Conservation (phyloP, 2,888 invertebrate species). For the Lasioglossum leucozonium region DNA sequence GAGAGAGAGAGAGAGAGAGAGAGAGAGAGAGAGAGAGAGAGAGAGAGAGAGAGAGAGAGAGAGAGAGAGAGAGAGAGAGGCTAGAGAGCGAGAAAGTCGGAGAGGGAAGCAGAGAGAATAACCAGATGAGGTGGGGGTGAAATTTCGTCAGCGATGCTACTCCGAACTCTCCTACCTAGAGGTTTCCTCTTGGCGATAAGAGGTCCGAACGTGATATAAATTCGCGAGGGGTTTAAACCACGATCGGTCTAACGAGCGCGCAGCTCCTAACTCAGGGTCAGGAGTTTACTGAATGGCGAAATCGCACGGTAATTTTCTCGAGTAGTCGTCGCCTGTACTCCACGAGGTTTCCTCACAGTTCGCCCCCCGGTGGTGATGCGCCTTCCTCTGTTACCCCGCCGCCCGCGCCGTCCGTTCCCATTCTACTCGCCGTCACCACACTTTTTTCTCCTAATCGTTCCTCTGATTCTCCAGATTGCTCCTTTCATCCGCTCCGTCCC, state of each 20-base stretch:
- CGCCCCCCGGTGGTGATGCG: constrained; percentile 9
- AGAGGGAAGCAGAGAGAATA: background rate
- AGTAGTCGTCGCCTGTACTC: constrained; percentile 69
- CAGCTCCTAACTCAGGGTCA: constrained; percentile 70
- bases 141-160: constrained; percentile 51
- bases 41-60: background rate
- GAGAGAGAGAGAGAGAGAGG: background rate
- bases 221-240: constrained; percentile 76
- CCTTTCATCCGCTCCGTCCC: background rate
- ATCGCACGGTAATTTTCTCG: constrained; percentile 76
- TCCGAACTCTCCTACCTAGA: constrained; percentile 40
- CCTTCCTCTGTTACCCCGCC: constrained; percentile 12
- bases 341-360: constrained; percentile 25
- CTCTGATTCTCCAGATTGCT: background rate
- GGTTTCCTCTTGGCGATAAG: constrained; percentile 64
- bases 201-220: constrained; percentile 74
- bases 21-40: background rate
- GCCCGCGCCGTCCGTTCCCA: background rate
- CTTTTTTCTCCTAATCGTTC: background rate
- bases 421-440: background rate
- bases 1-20: background rate
- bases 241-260: constrained; percentile 77
- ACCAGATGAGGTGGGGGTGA: constrained; percentile 26
- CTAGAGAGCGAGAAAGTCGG: background rate
- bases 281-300: constrained; percentile 74